These are phyloP conservation scores for Salvelinus sp. DNA, from an alignment of 2,113 vertebrate genomes.

Conservation along the genomic window DNA sequence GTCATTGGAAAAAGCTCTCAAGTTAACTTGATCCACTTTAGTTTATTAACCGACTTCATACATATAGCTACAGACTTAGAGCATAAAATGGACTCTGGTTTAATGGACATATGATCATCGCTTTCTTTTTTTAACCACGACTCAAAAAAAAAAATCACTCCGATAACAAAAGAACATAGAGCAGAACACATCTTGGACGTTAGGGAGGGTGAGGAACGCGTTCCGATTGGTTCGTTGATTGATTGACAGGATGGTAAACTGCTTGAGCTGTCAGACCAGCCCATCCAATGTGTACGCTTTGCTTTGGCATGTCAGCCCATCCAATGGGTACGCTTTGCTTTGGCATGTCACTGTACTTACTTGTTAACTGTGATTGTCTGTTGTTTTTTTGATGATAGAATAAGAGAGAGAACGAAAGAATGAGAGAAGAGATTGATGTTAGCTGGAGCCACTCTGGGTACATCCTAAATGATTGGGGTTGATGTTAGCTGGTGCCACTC, in stretches of 20 bases:
- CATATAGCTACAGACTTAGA: conserved; percentile 45
- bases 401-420: not conserved
- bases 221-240: no score
- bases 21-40: conserved; percentile 39
- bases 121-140: conserved; percentile 61
- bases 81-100: conserved; percentile 60
- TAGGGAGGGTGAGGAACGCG: no score
- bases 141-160: conserved; percentile 62
- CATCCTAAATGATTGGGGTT: no score
- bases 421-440: not conserved
- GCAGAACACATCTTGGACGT: no score
- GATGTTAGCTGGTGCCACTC: not conserved
- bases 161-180: no score
- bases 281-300: no score
- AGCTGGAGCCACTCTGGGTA: not conserved
- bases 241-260: conserved; percentile 14
- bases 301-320: conserved; percentile 42
- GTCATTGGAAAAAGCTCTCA: conserved; percentile 1
- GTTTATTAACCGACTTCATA: conserved; percentile 32
- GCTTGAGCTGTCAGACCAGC: no score
- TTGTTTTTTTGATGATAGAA: not conserved
- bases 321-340: no score
- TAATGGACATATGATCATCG: conserved; percentile 12
- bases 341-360: conserved; percentile 53
- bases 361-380: not conserved